Percentiles rank a stretch among this genome's conserved stretches.
Conservation (phyloP, 2,113 vertebrate species). For the Vidua macroura region DNA sequence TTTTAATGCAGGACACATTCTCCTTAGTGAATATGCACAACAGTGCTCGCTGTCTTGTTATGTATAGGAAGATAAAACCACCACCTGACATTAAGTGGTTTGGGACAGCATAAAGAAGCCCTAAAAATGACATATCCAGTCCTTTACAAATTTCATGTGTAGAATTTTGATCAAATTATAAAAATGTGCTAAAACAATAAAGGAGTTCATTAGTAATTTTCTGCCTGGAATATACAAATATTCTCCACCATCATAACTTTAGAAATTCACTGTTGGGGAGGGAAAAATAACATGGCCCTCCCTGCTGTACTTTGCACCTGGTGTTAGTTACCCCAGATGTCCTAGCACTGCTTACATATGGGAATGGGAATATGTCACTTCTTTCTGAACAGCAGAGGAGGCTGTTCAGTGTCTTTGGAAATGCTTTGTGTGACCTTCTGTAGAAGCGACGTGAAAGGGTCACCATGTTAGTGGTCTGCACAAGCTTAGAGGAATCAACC, state of each 20-base stretch:
- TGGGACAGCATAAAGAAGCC: not conserved
- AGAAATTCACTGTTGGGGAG: not conserved
- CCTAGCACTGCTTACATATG: no score
- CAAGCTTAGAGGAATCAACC: not conserved
- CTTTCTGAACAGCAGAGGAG: not conserved
- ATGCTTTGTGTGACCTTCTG: not conserved
- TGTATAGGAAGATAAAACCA: fast-evolving
- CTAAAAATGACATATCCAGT: not conserved
- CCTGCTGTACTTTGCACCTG: not conserved
- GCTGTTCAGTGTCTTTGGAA: no score
- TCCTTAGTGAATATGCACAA: not conserved
- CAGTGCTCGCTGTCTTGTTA: not conserved
- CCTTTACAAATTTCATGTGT: not conserved
- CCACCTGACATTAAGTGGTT: not conserved
- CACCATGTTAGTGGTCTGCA: not conserved
- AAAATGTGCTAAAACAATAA: not conserved
- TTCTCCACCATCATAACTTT: not conserved
- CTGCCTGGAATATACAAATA: not conserved
- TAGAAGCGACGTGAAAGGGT: not conserved
- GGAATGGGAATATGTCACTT: not conserved
- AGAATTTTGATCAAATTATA: not conserved
- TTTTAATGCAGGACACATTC: not conserved
- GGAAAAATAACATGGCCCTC: not conserved
- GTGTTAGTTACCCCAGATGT: not conserved
- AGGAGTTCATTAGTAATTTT: not conserved